phyloP scores from a whole-genome alignment of 2,113 vertebrate species.

The Riparia riparia region DNA sequence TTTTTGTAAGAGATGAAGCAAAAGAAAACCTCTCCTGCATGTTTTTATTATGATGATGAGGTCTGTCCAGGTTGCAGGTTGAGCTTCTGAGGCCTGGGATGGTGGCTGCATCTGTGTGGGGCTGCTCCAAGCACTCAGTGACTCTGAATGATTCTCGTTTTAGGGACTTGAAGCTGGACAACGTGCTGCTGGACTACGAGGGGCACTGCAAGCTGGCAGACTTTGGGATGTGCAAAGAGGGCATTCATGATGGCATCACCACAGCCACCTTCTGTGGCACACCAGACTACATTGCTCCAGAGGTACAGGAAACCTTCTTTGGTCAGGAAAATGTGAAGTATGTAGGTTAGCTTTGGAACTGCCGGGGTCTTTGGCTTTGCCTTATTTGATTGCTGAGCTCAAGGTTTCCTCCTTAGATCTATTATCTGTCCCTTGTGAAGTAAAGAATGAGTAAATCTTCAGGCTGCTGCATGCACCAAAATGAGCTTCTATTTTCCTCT shows the following conservation, averaged over 20 bases:
- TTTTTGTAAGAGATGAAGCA: slow-evolving; percentile 12
- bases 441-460: not conserved
- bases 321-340: not conserved
- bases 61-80: not conserved
- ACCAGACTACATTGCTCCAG: slow-evolving; percentile 96
- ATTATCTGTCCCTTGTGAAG: not conserved
- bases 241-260: slow-evolving; percentile 86
- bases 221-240: slow-evolving; percentile 99
- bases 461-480: not conserved
- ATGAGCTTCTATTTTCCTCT: not conserved
- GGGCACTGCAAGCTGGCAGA: slow-evolving; percentile 98
- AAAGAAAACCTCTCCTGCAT: not conserved
- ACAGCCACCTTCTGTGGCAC: slow-evolving; percentile 97
- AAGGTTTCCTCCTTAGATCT: not conserved
- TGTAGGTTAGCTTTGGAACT: not conserved
- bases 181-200: slow-evolving; percentile 92
- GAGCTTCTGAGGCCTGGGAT: not conserved
- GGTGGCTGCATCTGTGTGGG: not conserved
- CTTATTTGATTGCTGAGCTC: not conserved
- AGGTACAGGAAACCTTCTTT: slow-evolving; percentile 81
- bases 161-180: slow-evolving; percentile 97
- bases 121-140: not conserved
- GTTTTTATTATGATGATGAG: not conserved
- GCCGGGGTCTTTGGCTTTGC: not conserved
- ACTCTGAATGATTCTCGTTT: not conserved